These are phyloP conservation scores for Drosophila watanabei DNA, from an alignment of 1,140 invertebrate genomes.

Conservation along the genomic window DNA sequence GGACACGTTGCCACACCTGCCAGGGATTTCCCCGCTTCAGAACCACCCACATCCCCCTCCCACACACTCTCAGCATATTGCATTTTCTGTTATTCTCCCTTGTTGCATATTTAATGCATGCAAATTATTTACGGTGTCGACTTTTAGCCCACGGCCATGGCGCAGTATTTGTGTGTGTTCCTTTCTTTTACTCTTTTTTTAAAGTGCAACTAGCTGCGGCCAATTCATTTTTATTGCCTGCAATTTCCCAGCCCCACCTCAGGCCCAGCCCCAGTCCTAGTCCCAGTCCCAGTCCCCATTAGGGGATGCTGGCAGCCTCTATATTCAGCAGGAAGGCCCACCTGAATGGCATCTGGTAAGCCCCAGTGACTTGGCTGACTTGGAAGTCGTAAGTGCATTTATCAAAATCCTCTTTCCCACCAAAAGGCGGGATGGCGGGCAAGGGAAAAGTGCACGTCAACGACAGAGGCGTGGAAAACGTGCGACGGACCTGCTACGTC, in stretches of 20 bases:
- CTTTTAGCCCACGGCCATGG: constrained; percentile 43
- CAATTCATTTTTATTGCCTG: constrained; percentile 59
- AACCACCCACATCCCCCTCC: not conserved
- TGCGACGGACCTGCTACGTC: constrained; percentile 37
- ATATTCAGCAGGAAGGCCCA: constrained; percentile 13
- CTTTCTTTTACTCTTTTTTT: constrained; percentile 27
- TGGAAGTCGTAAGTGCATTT: constrained; percentile 65
- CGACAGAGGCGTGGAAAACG: constrained; percentile 44
- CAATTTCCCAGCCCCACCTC: constrained; percentile 20
- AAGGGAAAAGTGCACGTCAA: constrained; percentile 34
- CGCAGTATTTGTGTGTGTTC: constrained; percentile 4
- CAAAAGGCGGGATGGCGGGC: not conserved
- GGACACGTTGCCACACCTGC: constrained; percentile 62
- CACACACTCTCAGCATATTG: constrained; percentile 59
- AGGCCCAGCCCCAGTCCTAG: not conserved
- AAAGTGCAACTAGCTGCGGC: constrained; percentile 48
- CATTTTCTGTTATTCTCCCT: constrained; percentile 61
- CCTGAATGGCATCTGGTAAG: constrained; percentile 16
- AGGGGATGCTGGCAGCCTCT: constrained; percentile 7
- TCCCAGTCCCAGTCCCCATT: constrained; percentile 19
- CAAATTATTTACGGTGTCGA: constrained; percentile 75
- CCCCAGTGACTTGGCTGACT: constrained; percentile 52
- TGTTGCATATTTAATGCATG: constrained; percentile 75
- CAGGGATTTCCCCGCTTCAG: not conserved
- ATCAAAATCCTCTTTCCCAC: constrained; percentile 66